Evolutionary conservation across 2,113 vertebrate species (phyloP).

Genomic region (Oryctolagus cuniculus): mOryCun1.1 NC_091453.1:38448001-38448500

Average conservation of each 20-base stretch:
- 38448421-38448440: too few species aligned
- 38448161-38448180: background rate
- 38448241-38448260: slow-evolving; percentile 23
- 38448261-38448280: slow-evolving; percentile 2
- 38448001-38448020: background rate
- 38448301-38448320: slow-evolving; percentile 24
- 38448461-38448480: too few species aligned
- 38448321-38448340: background rate
- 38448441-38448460: too few species aligned
- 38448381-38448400: too few species aligned
- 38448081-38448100: slow-evolving; percentile 18
- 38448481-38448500: too few species aligned
- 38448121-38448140: background rate
- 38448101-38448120: slow-evolving; percentile 36
- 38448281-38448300: background rate
- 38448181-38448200: background rate
- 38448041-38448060: background rate
- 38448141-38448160: background rate
- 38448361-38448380: too few species aligned
- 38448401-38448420: too few species aligned
- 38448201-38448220: background rate
- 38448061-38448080: slow-evolving; percentile 46
- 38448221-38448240: slow-evolving; percentile 2
- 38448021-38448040: background rate
- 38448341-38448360: too few species aligned